Base-by-base conservation (phyloP, 2,888 invertebrate species). In the Platycheirus rosarum region DNA sequence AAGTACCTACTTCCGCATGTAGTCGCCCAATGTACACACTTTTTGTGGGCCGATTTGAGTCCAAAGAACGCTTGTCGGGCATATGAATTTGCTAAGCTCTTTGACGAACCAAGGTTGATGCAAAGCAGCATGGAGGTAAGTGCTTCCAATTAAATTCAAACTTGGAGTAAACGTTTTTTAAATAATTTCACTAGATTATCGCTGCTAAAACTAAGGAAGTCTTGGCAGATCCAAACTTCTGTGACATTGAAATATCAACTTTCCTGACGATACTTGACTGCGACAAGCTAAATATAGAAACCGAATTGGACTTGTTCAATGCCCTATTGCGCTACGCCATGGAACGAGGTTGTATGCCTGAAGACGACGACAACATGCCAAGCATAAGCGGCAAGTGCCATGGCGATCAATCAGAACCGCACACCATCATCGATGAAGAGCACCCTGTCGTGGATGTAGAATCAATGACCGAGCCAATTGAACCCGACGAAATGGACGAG, bases 1-100 rank as follows among this genome's bases (percentile, higher is more conserved):
- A 97, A 97, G 87, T 97, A 97, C 86, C 95, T 97, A 95, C 89
- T 97, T 68, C 96, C 96, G 0, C 94, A 95, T 89, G 91, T 97
- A 7, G 95, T 96, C 0, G 94, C 96, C 84, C 94, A 95, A 86
- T 97, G 97, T 88, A 96, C 96, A 0, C 93, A 94, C 82, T 96
- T 94, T 87, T 91, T 97, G n/a, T 96, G 96, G 96, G 94, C 95
- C 0, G 90, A 89, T 84, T 71, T 91, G 1, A 89, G 89, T 74
- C 94, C 96, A 0, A 94, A 94, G 86, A 96, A 96, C 90, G 96
- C 95, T 0, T 96, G 96, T 85, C 91, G 96, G 53, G 96, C 96
- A 0, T 96, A 95, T 87, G 96, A 97, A 88, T 97, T 97, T 91
- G 96, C 96, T 0, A 94, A 95, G 84, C 90, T 97, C 0, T 97